Base-by-base conservation (phyloP, 1,140 invertebrate genomes). In the Lepidurus couesii region DNA sequence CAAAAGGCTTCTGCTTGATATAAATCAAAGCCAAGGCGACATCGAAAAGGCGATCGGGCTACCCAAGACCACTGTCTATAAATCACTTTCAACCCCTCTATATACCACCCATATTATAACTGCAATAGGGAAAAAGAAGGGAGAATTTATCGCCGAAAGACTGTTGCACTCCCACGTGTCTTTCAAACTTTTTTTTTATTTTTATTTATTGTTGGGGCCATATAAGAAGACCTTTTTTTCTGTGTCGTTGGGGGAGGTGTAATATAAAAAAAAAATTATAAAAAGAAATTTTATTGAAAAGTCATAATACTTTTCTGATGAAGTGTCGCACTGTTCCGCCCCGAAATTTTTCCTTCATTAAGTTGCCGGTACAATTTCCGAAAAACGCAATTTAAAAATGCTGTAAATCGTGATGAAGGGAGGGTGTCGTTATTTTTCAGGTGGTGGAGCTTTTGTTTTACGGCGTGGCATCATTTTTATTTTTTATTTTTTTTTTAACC, bases 41-140 rank as follows among this genome's bases (percentile, higher is more conserved):
- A 65, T 65, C 53, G 53, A 65, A 65, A 65, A 65, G 53, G n/a
- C 53, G 53, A 65, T 65, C 53, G 21, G 53, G 53, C 53, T 65
- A 65, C 53, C 53, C 53, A 21, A 65, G 53, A 65, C 53, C 53
- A 65, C 53, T 65, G 53, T 65, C 53, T 65, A 65, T 65, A 65
- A 65, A 65, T 65, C 53, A 65, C 53, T 65, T 65, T 65, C 53
- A 65, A 65, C 53, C n/a, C 53, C 53, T 65, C 53, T 65, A 65
- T 65, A 65, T 65, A 65, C 53, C 53, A 65, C 8, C 53, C 53
- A 65, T 65, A 65, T 21, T 65, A 65, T 65, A 65, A 65, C 53
- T 65, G 53, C 53, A 65, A 21, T 65, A 65, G 16, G 45, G 45
- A 47, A 65, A 65, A 65, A 65, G 53, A 65, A 13, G 53, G 13